These are phyloP conservation scores for Cosmia pyralina DNA, from an alignment of 2,888 invertebrate species.

Conservation along the genomic window DNA sequence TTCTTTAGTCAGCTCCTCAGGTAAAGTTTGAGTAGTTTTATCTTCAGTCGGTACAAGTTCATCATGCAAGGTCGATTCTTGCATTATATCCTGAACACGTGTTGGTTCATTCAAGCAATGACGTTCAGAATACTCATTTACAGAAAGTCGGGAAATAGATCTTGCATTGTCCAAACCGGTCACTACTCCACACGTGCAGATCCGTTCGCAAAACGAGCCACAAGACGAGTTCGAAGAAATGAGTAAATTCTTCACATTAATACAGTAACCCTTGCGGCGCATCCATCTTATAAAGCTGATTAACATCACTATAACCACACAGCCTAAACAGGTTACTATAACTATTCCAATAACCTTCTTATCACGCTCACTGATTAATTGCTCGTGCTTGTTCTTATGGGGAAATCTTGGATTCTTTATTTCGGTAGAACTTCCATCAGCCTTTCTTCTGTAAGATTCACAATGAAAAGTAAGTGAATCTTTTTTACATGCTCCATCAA, in stretches of 20 bases:
- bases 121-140: conserved; percentile 91
- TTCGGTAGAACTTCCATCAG: conserved; percentile 73
- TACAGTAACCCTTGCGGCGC: conserved; percentile 89
- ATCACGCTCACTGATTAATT: conserved; percentile 76
- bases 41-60: conserved; percentile 85
- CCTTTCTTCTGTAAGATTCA: conserved; percentile 86
- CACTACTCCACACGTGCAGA: conserved; percentile 83
- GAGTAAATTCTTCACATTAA: conserved; percentile 82
- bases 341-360: conserved; percentile 87
- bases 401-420: conserved; percentile 87
- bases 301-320: conserved; percentile 88
- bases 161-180: conserved; percentile 90
- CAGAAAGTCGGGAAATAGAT: conserved; percentile 91
- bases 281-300: conserved; percentile 90
- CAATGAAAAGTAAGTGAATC: conserved; percentile 88
- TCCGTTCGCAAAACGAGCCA: conserved; percentile 79
- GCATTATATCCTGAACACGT: conserved; percentile 83
- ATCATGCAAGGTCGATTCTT: conserved; percentile 79
- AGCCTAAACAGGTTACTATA: conserved; percentile 88
- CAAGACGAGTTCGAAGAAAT: conserved; percentile 82
- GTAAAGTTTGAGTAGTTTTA: conserved; percentile 93
- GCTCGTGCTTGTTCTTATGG: conserved; percentile 75
- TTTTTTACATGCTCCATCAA: conserved; percentile 90
- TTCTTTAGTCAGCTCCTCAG: conserved; percentile 94
- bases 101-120: conserved; percentile 89